phyloP scores from a whole-genome alignment of 2,797 vertebrate species.

The Liasis olivaceus region DNA sequence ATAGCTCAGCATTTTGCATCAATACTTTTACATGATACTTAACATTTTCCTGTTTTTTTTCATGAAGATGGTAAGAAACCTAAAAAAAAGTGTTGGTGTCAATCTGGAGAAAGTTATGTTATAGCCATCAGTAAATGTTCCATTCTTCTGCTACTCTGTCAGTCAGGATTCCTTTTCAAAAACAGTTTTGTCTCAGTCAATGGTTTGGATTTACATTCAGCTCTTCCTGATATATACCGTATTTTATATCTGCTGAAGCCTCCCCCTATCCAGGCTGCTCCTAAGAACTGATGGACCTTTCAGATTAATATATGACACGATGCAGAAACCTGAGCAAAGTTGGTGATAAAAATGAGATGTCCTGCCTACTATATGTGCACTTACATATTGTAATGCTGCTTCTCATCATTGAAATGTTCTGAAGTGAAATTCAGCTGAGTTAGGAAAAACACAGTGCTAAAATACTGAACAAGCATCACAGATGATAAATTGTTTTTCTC shows the following conservation, averaged over 20 bases:
- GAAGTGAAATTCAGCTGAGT: slow-evolving; percentile 32
- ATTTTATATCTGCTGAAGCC: not conserved
- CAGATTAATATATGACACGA: not conserved
- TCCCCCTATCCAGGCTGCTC: not conserved
- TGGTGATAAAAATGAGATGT: not conserved
- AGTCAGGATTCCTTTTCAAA: not conserved
- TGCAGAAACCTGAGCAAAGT: not conserved
- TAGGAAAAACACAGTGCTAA: not conserved
- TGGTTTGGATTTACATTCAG: not conserved
- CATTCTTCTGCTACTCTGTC: not conserved
- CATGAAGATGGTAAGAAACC: not conserved
- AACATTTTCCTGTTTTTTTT: slow-evolving; percentile 29
- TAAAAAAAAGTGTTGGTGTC: not conserved
- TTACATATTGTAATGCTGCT: slow-evolving; percentile 22
- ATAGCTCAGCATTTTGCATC: not conserved
- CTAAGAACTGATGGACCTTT: too few relatives aligned
- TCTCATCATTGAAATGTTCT: slow-evolving; percentile 44
- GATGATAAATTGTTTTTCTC: slow-evolving; percentile 20
- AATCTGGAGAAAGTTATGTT: not conserved
- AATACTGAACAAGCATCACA: slow-evolving; percentile 34
- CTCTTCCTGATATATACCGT: not conserved
- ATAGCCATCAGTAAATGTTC: not conserved
- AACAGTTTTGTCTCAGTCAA: not conserved
- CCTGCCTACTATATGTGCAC: not conserved
- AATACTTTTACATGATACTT: slow-evolving; percentile 6